Evolutionary conservation across 2,113 vertebrate genomes (phyloP), one percentile per base, ranked within the genome.

Genomic region (Melanerpes aurifrons): DNA sequence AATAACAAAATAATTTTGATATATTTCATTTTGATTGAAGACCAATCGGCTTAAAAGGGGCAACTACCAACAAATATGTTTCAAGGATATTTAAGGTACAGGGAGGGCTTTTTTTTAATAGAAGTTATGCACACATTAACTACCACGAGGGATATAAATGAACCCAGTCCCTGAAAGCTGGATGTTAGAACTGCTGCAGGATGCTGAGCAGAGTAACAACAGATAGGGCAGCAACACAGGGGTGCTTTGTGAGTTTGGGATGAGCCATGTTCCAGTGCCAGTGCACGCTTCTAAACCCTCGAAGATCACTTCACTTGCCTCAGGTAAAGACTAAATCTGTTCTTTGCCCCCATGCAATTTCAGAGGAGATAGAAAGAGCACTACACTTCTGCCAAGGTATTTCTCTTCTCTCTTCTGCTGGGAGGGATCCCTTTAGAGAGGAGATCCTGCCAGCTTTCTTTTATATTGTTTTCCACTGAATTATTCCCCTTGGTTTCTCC

Each of bases 21-120:
- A 77, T 90, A 75, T 91, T 94, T 94, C 87, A 78, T 93, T 91
- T 80, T 95, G 93, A 93, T 62, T 88, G 90, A 96, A 91, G 86
- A 91, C 62, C 89, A 90, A 61, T 89, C 40, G 67, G 37, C 69
- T 74, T 80, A 81, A 88, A 89, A 91, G 79, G 69, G 62, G 67
- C 40, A 78, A 50, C 47, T 66, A 74, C 35, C 62, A 88, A 54
- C 68, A 86, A 62, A 93, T 90, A 92, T 72, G 50, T 90, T 93
- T 93, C 82, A 76, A 78, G 86, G 93, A 26, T 89, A 88, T 92
- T 95, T 93, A 83, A 92, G 86, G 54, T 59, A 25, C 31, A 43
- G 69, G 66, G 83, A 88, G 67, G 66, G 54, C 35, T 88, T 95
- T 88, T 95, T 90, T 69, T 70, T 40, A 40, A 29, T 72, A 90